Evolutionary conservation across 2,113 vertebrate species (phyloP).

Genomic region (Amblyornis subalaris): DNA sequence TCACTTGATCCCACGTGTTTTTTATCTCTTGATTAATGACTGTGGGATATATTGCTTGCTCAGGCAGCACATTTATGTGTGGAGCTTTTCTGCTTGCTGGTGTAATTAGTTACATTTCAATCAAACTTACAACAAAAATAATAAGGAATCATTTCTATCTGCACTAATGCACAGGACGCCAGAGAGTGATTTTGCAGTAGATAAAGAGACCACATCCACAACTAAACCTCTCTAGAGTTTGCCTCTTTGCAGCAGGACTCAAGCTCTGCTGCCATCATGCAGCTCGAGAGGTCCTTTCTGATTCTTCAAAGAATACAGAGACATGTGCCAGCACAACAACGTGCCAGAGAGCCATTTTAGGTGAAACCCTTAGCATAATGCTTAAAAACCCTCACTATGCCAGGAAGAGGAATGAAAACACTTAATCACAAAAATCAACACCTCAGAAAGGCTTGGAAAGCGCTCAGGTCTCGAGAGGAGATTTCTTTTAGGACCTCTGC

Average conservation of each 20-base stretch:
- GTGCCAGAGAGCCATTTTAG: neutral
- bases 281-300: neutral
- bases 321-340: neutral
- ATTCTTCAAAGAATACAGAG: neutral
- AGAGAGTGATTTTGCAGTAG: slow-evolving; percentile 46
- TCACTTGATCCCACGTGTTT: neutral
- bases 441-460: neutral
- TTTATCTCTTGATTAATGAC: slow-evolving; percentile 54
- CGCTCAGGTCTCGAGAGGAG: neutral
- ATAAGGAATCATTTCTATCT: slow-evolving; percentile 61
- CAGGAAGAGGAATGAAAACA: slow-evolving; percentile 10
- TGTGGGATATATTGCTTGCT: slow-evolving; percentile 5
- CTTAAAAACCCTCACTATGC: neutral
- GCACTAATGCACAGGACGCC: neutral
- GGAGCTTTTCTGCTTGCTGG: neutral
- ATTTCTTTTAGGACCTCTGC: neutral
- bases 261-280: slow-evolving; percentile 22
- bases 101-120: slow-evolving; percentile 61
- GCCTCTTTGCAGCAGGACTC: slow-evolving; percentile 11
- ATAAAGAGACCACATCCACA: slow-evolving; percentile 12
- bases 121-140: slow-evolving; percentile 65
- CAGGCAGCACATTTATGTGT: neutral
- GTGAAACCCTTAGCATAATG: neutral
- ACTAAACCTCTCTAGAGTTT: neutral
- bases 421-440: neutral